Evolutionary conservation across 2,888 invertebrate genomes (phyloP), one percentile per base, ranked within the genome.

Genomic region (Octodonta nipae): DNA sequence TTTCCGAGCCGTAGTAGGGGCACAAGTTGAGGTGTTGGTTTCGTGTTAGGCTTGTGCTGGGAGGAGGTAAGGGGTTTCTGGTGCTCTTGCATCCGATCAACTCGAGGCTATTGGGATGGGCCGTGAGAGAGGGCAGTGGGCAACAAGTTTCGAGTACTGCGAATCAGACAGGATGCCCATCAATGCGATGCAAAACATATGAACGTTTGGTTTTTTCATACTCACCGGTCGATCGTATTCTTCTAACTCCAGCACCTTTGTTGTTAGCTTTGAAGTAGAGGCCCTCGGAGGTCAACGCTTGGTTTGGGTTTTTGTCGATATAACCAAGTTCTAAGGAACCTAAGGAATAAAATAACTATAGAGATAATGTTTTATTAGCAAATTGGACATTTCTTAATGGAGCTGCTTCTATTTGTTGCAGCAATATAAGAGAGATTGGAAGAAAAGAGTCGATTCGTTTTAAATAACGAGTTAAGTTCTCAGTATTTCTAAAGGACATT

Each of bases 51-150:
- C 73, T 70, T 47, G 75, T 75, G 50, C 78, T 78, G 12, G 78
- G 78, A 5, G 78, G 78, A 11, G 78, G 78, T 38, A 78, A 63
- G 3, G 77, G 78, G 57, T 78, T 77, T 45, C 75, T 72, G 7
- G 33, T 33, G 50, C 70, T 68, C 28, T 49, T 49, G 28, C 46
- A 34, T 29, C 71, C 73, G 25, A 30, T 15, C 20, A 30, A 20
- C 10, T 30, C 30, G 5, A 15, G 13, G 28, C 28, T 28, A 51
- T 82, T 83, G 1, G 83, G 83, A 61, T 84, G 82, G 11, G 80
- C 75, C n/a, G 78, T 75, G 48, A 84, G 64, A 55, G 80, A 75
- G 10, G 50, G 44, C 22, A 77, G 75, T 7, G 75, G 74, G 46
- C 78, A 78, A 12, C 75, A 73, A 28, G 77, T 75, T 56, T 78